Base-by-base conservation (phyloP, 1,140 invertebrate species). In the Branchinecta lindahli region DNA sequence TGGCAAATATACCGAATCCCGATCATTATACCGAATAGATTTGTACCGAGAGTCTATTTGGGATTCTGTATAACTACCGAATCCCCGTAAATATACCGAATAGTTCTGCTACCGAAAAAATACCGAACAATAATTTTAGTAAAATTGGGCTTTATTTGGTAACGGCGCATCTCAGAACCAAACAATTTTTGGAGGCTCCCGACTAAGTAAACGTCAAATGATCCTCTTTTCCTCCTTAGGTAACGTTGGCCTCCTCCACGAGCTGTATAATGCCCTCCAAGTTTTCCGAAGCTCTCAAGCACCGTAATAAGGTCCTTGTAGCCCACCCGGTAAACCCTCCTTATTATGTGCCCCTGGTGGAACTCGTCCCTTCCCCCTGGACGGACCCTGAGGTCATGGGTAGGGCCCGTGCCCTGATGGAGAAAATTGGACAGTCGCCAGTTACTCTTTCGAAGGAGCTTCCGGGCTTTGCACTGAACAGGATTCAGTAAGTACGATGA, bases 281-380 rank as follows among this genome's bases (percentile, higher is more conserved):
- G 20, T 91, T 97, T 75, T 88, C 85, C 12, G 87, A 90, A 68
- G 83, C 85, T 66, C 78, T 96, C 66, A 87, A 86, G 76, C 87
- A 95, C 75, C 86, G 85, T 74, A 81, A 84, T 8, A 87, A 92
- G 80, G 77, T 85, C 71, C 82, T 89, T 66, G 87, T 95, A 47
- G 90, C 91, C 8, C 94, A 98, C 81, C 94, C 94, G 46, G 92
- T 96, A 0, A 98, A 98, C 80, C 95, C 95, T 66, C 94, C 94
- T 0, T 96, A 97, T 77, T 97, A 94, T 78, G 88, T 96, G 8
- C 93, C 92, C 0, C 79, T 97, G 45, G 91, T 96, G 2, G 95
- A 98, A 82, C 83, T 98, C 52, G 90, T 97, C 3, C 94, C 94
- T 3, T 90, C 92, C 0, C 89, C 92, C 7, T 96, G 90, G 90